Percentiles rank a stretch among this genome's conserved stretches.
Conservation (phyloP, 92 coral and sea anemone species). For the Chrysogorgia sp. region DNA sequence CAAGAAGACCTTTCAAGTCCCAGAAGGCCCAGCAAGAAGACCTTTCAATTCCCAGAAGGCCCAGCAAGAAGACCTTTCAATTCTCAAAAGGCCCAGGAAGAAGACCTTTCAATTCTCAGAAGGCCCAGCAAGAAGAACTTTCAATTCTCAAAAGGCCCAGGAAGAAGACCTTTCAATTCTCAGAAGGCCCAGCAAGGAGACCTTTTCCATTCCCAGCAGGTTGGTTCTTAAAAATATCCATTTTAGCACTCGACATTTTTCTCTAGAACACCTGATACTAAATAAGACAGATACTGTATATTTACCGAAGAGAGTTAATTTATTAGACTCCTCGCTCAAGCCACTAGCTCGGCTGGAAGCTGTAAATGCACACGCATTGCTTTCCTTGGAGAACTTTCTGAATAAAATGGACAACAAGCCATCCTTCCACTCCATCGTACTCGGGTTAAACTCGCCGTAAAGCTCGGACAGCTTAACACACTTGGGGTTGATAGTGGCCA, state of each 20-base stretch:
- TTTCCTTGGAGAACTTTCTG: conserved; percentile 80
- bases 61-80: no score
- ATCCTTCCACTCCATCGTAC: conserved; percentile 95
- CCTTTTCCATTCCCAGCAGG: no score
- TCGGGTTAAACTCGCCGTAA: conserved; percentile 87
- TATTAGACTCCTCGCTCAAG: background rate
- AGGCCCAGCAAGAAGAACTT: no score
- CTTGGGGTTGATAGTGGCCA: conserved; percentile 82
- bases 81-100: no score
- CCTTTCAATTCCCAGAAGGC: no score
- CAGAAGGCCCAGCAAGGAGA: no score
- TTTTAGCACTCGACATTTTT: background rate
- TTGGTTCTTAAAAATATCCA: no score
- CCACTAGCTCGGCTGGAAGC: background rate
- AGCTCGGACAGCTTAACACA: conserved; percentile 89
- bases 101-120: no score
- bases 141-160: no score
- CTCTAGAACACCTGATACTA: background rate
- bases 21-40: no score
- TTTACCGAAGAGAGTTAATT: conserved; percentile 5
- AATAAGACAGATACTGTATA: background rate
- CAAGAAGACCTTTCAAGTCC: no score
- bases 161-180: no score
- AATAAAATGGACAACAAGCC: conserved; percentile 77
- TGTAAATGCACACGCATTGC: conserved; percentile 24